Conservation (phyloP, 2,113 vertebrate genomes). For the Sclerurus mexicanus region DNA sequence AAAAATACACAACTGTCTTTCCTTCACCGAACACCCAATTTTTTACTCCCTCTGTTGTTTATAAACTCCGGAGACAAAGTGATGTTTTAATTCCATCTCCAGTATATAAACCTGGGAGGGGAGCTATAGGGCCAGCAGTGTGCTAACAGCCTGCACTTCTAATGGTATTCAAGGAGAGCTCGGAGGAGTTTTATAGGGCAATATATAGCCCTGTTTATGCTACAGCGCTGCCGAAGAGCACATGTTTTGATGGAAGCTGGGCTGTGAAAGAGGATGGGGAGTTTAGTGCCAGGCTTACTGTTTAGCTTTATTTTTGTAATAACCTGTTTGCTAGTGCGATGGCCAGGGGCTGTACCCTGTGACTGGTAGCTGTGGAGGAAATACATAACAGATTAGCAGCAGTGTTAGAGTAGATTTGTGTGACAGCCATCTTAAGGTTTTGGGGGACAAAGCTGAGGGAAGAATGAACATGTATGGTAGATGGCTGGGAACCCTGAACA, state of each 20-base stretch:
- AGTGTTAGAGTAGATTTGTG: not conserved
- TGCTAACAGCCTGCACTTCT: conserved; percentile 64
- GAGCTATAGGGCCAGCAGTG: conserved; percentile 59
- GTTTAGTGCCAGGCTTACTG: conserved; percentile 9
- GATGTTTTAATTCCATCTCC: conserved; percentile 78
- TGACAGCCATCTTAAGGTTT: not conserved
- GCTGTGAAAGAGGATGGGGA: conserved; percentile 23
- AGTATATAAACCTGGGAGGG: conserved; percentile 73
- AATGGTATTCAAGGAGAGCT: conserved; percentile 30
- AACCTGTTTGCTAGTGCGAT: not conserved
- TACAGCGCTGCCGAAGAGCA: conserved; percentile 1
- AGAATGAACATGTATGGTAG: not conserved
- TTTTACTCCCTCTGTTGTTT: conserved; percentile 76
- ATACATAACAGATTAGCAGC: not conserved
- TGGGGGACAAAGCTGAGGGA: not conserved
- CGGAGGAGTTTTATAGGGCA: conserved; percentile 25
- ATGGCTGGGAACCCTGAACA: not conserved
- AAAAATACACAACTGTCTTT: conserved; percentile 82
- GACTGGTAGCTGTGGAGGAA: not conserved
- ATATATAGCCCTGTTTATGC: conserved; percentile 33
- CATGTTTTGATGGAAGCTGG: conserved; percentile 5
- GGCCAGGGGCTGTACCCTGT: not conserved
- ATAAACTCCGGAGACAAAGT: conserved; percentile 75
- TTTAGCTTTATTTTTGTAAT: conserved; percentile 27
- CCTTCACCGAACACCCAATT: conserved; percentile 76